Evolutionary conservation across 2,113 vertebrate species (phyloP), one percentile per base, ranked within the genome.

Genomic region (Tragelaphus strepsiceros): DNA sequence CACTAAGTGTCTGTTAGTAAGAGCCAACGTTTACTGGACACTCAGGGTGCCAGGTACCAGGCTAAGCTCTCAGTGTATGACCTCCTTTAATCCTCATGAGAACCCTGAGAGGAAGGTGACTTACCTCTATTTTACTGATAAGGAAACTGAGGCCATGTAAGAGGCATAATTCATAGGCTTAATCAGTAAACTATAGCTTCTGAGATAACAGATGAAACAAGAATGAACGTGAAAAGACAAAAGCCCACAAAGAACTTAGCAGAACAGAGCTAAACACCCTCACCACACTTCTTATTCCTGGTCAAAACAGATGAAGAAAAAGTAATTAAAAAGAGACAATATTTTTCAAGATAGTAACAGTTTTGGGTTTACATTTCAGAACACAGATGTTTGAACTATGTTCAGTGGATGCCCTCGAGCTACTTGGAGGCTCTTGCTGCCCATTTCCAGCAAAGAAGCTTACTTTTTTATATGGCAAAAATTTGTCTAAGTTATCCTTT

Each of bases 321-420:
- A 24, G 28, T 5, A 94, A 71, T 59, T 78, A 6, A 46, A 11
- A 80, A 62, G 32, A 82, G 28, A 80, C 7, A 67, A 11, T 30
- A 24, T 15, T 54, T 81, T 84, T 96, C 43, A 96, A 92, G 19
- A 88, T 43, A 78, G 56, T 90, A 94, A 78, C 19, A 88, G 32
- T 74, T 82, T 82, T 7, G 49, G 13, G 24, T 62, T 32, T 61
- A 39, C 2, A 51, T 64, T 39, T 85, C 43, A 95, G 53, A 94
- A 77, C 5, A 74, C 2, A n/a, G 24, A 62, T 91, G 90, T 86
- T 89, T 90, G 67, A 43, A 92, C 2, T 83, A 13, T 49, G 12
- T 46, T 87, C 32, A 46, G 0, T 74, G 59, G 59, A 86, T 0
- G 1, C 4, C 17, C 6, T 35, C n/a, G 17, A 84, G 46, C 49